phyloP scores from a whole-genome alignment of 2,797 vertebrate genomes.

The Clarias platycephalus region DNA sequence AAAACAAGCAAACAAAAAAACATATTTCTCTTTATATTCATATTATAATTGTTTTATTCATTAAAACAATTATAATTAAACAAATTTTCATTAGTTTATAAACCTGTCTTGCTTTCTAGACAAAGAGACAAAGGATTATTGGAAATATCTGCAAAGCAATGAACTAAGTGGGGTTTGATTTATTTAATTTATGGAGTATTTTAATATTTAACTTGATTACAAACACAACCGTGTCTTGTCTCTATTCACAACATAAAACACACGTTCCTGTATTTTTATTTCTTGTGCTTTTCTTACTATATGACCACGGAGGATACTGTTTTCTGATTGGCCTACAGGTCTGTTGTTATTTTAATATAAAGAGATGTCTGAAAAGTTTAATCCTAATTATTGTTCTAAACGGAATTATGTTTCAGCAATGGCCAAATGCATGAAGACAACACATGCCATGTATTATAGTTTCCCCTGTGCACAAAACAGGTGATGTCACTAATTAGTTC shows the following conservation, averaged over 20 bases:
- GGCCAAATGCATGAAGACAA: no score
- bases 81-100: neutral
- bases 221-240: neutral
- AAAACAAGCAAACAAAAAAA: no score
- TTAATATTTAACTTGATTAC: neutral
- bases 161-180: neutral
- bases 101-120: neutral
- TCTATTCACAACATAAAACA: neutral
- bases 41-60: neutral
- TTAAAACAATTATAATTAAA: neutral
- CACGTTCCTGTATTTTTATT: neutral
- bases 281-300: neutral
- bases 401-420: no score
- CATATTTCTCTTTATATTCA: neutral
- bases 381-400: neutral
- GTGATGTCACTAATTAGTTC: no score
- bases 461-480: no score
- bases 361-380: neutral
- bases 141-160: slow-evolving; percentile 2
- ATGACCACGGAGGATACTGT: neutral
- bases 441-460: no score
- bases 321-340: neutral
- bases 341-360: neutral
- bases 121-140: neutral
- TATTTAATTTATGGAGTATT: neutral